phyloP scores from a whole-genome alignment of 2,113 vertebrate species.

The Orycteropus afer region DNA sequence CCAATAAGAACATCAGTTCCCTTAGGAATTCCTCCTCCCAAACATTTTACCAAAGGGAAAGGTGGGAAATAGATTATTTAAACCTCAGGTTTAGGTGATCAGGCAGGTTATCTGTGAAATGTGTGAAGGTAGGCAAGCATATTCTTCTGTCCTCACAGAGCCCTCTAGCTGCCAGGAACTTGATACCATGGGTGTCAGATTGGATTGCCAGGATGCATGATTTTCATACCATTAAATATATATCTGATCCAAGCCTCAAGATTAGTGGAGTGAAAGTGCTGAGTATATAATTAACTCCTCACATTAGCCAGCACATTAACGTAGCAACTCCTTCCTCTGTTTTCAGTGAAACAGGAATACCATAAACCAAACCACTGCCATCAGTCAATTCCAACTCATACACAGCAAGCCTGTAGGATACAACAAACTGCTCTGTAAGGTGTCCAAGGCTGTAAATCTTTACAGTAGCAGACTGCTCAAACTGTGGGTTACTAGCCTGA shows the following conservation, averaged over 20 bases:
- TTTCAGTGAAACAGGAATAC: no score
- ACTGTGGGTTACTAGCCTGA: no score
- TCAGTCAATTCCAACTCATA: no score
- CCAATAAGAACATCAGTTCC: neutral
- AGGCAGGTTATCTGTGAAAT: neutral
- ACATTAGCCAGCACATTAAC: no score
- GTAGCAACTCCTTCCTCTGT: no score
- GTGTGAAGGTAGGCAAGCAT: neutral
- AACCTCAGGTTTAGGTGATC: neutral
- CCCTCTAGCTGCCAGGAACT: neutral
- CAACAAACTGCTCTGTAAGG: no score
- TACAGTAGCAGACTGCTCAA: neutral
- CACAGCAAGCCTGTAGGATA: no score
- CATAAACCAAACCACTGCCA: no score
- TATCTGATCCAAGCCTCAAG: neutral
- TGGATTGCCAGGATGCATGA: neutral
- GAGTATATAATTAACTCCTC: neutral
- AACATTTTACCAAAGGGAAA: neutral
- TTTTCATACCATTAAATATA: neutral
- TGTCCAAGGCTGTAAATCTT: no score
- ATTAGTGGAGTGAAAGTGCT: neutral
- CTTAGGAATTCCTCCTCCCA: neutral
- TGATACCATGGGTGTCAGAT: neutral
- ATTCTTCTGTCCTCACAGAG: neutral
- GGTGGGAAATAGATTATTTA: neutral